These are phyloP conservation scores for Asteroscopus sphinx DNA, from an alignment of 2,888 invertebrate genomes.

Conservation along the genomic window DNA sequence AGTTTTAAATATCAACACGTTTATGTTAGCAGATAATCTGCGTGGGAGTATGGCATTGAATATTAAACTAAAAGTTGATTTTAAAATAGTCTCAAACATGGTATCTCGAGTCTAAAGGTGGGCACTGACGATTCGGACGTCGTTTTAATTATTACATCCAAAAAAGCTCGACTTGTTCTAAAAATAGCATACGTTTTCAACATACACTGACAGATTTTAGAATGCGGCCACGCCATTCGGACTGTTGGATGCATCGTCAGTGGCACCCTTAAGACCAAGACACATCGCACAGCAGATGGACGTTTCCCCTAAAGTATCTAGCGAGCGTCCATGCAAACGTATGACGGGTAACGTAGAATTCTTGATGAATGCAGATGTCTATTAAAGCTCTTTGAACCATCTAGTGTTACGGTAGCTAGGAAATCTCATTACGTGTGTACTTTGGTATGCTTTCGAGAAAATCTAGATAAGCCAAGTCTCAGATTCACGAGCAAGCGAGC, in stretches of 20 bases:
- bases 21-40: background rate
- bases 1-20: constrained; percentile 32
- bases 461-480: constrained; percentile 68
- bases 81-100: background rate
- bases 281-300: background rate
- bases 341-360: constrained; percentile 32
- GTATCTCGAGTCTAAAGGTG: background rate
- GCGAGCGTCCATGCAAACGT: constrained; percentile 33
- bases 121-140: too few relatives aligned
- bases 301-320: constrained; percentile 18
- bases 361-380: constrained; percentile 55
- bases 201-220: too few relatives aligned
- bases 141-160: too few relatives aligned
- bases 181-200: too few relatives aligned
- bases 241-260: too few relatives aligned
- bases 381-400: constrained; percentile 53
- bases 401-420: constrained; percentile 55
- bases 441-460: constrained; percentile 60
- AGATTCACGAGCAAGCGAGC: constrained; percentile 64
- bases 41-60: constrained; percentile 36
- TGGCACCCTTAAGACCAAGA: too few relatives aligned
- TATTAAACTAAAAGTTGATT: constrained; percentile 14
- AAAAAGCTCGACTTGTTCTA: too few relatives aligned
- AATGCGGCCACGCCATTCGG: too few relatives aligned
- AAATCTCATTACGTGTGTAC: constrained; percentile 68